phyloP scores from a whole-genome alignment of 1,140 invertebrate genomes.

The Calephelis virginiensis region DNA sequence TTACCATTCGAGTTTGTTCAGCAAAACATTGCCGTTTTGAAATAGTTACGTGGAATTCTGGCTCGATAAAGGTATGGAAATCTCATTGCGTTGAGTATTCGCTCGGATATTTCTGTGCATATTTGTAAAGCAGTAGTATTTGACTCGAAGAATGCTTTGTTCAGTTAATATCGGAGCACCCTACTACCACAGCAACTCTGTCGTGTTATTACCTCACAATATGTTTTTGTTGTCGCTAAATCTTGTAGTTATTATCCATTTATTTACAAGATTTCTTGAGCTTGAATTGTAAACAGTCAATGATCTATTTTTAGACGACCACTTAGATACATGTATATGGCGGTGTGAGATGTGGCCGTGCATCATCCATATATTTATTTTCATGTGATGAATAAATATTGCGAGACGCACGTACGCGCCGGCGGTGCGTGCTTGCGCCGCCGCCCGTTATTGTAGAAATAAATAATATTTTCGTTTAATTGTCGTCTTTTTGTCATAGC shows the following conservation, averaged over 20 bases:
- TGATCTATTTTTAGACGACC: conserved; percentile 57
- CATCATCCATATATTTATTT: conserved; percentile 69
- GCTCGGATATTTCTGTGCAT: too few relatives aligned
- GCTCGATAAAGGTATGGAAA: too few relatives aligned
- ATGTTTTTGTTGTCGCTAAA: conserved; percentile 69
- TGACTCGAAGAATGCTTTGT: conserved; percentile 8
- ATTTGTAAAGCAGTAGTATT: too few relatives aligned
- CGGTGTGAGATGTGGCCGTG: conserved; percentile 47
- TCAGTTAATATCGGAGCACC: conserved; percentile 51
- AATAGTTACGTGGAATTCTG: conserved; percentile 14
- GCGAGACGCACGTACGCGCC: conserved; percentile 68
- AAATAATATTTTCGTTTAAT: conserved; percentile 78
- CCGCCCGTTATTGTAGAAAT: conserved; percentile 73
- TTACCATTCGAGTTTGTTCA: too few relatives aligned
- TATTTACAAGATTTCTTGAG: conserved; percentile 45
- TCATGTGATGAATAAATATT: conserved; percentile 68
- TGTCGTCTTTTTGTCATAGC: conserved; percentile 48
- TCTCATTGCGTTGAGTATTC: too few relatives aligned
- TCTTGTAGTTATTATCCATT: conserved; percentile 61
- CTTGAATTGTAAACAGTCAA: conserved; percentile 54
- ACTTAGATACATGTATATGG: conserved; percentile 57
- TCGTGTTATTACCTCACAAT: conserved; percentile 72
- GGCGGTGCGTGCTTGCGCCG: conserved; percentile 46
- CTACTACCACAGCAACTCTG: conserved; percentile 47
- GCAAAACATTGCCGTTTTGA: neutral